Conservation (phyloP, 2,888 invertebrate genomes). For the Adineta ricciae region DNA sequence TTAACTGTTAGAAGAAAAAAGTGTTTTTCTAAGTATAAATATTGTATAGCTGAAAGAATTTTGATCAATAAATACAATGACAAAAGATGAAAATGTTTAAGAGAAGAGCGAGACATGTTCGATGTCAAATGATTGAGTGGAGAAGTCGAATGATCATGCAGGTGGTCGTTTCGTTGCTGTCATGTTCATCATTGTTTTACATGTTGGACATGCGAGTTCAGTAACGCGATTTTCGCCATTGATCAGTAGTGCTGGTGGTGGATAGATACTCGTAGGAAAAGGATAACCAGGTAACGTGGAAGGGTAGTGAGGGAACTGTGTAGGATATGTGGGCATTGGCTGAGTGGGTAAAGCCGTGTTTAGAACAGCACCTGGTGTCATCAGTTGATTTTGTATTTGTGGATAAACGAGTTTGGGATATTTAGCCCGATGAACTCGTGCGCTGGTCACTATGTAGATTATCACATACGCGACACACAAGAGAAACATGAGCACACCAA, state of each 20-base stretch:
- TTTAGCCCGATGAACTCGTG: not conserved
- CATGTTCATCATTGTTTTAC: not conserved
- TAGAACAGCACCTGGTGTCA: not conserved
- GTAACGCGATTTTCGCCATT: not conserved
- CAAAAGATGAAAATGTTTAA: too few species aligned
- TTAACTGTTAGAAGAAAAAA: too few species aligned
- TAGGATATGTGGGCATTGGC: not conserved
- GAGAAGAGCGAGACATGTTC: too few species aligned
- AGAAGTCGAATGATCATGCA: not conserved
- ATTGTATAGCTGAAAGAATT: too few species aligned
- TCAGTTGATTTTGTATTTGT: too few species aligned
- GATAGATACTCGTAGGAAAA: too few species aligned
- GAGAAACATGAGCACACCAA: not conserved
- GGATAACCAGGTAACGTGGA: not conserved
- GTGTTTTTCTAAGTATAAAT: too few species aligned
- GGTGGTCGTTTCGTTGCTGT: not conserved
- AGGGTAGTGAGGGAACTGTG: too few species aligned
- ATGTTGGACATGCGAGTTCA: not conserved
- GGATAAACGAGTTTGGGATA: too few species aligned
- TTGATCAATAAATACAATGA: too few species aligned
- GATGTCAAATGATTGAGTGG: too few species aligned
- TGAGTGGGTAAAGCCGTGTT: not conserved
- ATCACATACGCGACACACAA: not conserved
- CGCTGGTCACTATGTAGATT: not conserved
- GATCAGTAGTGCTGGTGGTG: too few species aligned